These are phyloP conservation scores for Andrena bucephala DNA, from an alignment of 2,888 invertebrate species.

Conservation along the genomic window DNA sequence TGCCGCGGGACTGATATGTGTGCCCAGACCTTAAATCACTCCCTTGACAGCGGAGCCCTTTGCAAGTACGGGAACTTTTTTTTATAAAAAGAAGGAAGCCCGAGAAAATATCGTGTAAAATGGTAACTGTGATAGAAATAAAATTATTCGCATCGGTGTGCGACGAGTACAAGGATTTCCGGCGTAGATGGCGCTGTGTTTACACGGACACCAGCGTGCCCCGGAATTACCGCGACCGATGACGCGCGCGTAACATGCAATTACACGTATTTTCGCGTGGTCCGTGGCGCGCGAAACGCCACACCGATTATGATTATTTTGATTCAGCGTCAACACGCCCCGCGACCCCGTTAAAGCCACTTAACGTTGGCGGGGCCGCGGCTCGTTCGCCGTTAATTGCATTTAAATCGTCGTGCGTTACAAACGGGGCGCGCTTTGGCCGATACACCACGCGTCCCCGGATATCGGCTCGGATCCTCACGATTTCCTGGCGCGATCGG, in stretches of 20 bases:
- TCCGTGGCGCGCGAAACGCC: conserved; percentile 16
- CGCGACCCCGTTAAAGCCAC: conserved; percentile 56
- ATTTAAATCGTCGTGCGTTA: conserved; percentile 58
- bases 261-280: neutral
- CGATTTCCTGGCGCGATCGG: neutral
- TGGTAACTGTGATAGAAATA: neutral
- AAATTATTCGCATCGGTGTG: neutral
- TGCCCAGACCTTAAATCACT: too few species aligned
- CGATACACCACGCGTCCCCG: neutral
- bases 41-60: too few species aligned
- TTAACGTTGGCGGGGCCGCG: conserved; percentile 44
- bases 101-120: neutral
- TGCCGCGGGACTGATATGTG: too few species aligned
- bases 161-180: neutral
- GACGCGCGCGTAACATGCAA: conserved; percentile 13
- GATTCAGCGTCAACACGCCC: conserved; percentile 59
- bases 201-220: conserved; percentile 3
- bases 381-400: conserved; percentile 62
- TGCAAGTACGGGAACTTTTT: too few species aligned
- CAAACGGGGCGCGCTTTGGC: conserved; percentile 46
- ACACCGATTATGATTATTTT: conserved; percentile 67
- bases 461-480: neutral
- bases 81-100: too few species aligned
- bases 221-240: conserved; percentile 17
- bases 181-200: conserved; percentile 6